Conservation (phyloP, 23 tunicate species). For the Styela clava region DNA sequence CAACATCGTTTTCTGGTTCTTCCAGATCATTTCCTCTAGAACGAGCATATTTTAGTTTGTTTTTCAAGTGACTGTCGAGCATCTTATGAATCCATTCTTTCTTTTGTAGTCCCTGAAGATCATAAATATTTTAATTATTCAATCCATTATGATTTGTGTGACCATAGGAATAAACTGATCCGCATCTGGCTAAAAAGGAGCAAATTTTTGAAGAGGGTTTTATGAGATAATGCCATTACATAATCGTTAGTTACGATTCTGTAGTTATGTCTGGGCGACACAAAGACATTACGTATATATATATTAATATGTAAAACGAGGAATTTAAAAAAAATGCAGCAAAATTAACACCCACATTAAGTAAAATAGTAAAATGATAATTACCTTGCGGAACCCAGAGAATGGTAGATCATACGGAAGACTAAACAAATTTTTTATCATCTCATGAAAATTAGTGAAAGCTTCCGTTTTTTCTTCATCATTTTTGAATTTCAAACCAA, state of each 20-base stretch:
- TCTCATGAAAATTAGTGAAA: constrained; percentile 38
- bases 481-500: constrained; percentile 40
- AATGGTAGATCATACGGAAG: constrained; percentile 60
- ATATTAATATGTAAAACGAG: not conserved
- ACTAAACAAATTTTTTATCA: constrained; percentile 54
- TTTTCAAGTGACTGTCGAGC: constrained; percentile 26
- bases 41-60: not conserved
- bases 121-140: no score
- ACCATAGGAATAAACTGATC: no score
- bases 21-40: not conserved
- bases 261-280: no score
- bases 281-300: no score
- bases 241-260: no score
- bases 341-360: not conserved
- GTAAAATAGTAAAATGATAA: not conserved
- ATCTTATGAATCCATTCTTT: constrained; percentile 36
- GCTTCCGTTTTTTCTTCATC: constrained; percentile 21
- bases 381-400: constrained; percentile 57
- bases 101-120: constrained; percentile 49
- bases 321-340: not conserved
- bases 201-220: no score
- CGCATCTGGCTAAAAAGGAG: no score
- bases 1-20: not conserved
- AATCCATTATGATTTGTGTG: no score
- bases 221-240: no score